Evolutionary conservation across 2,888 invertebrate species (phyloP).

Genomic region (Drosophila incognita): DNA sequence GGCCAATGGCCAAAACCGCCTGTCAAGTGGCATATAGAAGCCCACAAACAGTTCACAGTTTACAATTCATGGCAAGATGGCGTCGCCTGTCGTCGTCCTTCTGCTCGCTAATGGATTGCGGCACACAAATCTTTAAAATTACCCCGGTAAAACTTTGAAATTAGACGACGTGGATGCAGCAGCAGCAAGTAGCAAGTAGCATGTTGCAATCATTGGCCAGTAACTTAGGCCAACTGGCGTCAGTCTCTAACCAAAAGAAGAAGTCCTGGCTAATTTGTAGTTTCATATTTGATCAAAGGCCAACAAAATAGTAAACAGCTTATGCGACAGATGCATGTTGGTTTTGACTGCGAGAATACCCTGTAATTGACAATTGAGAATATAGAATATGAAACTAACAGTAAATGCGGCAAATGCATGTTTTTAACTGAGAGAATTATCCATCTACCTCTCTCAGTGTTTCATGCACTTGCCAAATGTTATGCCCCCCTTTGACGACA

Average conservation of each 20-base stretch:
- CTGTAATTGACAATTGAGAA: neutral
- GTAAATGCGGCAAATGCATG: no score
- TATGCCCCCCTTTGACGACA: rapidly evolving
- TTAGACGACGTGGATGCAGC: conserved; percentile 56
- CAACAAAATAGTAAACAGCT: conserved; percentile 51
- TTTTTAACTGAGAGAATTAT: neutral
- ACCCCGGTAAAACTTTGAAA: conserved; percentile 74
- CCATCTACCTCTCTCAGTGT: neutral
- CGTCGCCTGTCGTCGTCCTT: conserved; percentile 27
- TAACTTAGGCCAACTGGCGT: conserved; percentile 51
- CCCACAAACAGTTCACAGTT: conserved; percentile 27
- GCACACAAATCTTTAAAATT: conserved; percentile 79
- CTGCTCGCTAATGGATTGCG: conserved; percentile 73
- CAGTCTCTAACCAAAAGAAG: conserved; percentile 40
- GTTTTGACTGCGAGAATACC: neutral
- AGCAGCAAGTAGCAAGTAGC: neutral
- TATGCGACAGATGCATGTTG: neutral
- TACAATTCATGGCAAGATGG: conserved; percentile 56
- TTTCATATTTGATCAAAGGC: conserved; percentile 79
- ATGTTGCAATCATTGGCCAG: neutral
- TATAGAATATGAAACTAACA: neutral
- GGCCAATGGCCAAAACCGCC: conserved; percentile 54
- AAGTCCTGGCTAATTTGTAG: conserved; percentile 74
- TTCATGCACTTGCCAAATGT: neutral
- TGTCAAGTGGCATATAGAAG: conserved; percentile 30